Conservation (phyloP, 2,888 invertebrate species). For the Microctonus brassicae region DNA sequence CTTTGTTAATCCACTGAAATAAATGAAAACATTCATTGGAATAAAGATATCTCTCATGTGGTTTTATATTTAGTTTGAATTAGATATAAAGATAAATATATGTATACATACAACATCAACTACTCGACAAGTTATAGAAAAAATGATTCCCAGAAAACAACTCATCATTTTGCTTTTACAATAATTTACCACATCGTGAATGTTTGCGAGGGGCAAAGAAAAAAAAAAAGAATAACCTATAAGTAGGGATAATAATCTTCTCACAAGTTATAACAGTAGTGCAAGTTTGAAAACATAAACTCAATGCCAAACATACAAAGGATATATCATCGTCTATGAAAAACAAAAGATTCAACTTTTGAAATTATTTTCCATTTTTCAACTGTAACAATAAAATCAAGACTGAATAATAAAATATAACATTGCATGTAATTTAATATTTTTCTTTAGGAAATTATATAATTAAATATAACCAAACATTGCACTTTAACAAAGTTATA, state of each 20-base stretch:
- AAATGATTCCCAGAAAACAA: slow-evolving; percentile 7
- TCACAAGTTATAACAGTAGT: slow-evolving; percentile 21
- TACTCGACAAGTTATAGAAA: neutral
- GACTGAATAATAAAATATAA: neutral
- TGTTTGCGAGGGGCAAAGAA: too few species aligned
- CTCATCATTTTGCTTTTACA: neutral
- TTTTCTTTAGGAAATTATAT: too few species aligned
- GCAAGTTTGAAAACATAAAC: neutral
- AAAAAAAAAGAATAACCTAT: too few species aligned
- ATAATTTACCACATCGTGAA: too few species aligned
- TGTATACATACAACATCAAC: neutral
- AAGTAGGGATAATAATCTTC: slow-evolving; percentile 28
- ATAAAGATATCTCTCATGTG: neutral
- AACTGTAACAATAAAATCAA: too few species aligned
- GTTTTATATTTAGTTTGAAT: neutral
- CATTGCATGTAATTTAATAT: neutral
- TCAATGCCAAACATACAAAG: neutral
- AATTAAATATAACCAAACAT: too few species aligned
- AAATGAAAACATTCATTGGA: neutral
- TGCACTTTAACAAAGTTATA: too few species aligned
- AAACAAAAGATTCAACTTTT: neutral
- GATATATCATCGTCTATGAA: neutral
- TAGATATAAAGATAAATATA: neutral
- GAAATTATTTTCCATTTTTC: neutral
- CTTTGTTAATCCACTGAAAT: neutral